A percentile compares a stretch with the other conserved stretches of the same genome.
phyloP scores from a whole-genome alignment of 2,888 invertebrate genomes.

The Theretra japonica region DNA sequence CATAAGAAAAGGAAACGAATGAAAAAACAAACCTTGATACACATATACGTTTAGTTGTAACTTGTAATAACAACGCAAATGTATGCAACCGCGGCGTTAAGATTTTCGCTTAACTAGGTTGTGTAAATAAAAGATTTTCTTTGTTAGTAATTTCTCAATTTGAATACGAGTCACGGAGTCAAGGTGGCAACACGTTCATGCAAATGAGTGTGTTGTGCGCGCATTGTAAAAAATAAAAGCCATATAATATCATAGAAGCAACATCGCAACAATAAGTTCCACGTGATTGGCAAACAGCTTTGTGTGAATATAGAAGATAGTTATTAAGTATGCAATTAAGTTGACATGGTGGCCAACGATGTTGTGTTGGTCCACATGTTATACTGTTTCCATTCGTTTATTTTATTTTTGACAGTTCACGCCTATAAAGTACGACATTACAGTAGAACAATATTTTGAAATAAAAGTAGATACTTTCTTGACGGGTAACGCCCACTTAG shows the following conservation, averaged over 20 bases:
- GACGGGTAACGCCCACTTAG: no score
- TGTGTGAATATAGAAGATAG: no score
- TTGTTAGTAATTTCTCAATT: slow-evolving; percentile 27
- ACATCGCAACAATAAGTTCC: not conserved
- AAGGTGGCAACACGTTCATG: slow-evolving; percentile 8
- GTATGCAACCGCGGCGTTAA: not conserved
- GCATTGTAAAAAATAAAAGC: not conserved
- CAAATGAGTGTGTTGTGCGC: not conserved
- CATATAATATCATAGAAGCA: not conserved
- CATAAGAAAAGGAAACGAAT: no score
- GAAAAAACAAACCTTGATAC: no score
- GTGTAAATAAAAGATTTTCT: slow-evolving; percentile 9
- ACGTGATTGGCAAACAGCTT: not conserved
- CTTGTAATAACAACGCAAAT: not conserved
- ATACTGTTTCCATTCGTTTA: no score
- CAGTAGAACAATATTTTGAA: no score
- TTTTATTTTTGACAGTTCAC: no score
- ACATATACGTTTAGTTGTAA: not conserved
- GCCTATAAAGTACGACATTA: no score
- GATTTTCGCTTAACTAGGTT: slow-evolving; percentile 1
- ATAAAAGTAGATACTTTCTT: no score
- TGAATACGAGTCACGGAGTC: slow-evolving; percentile 16
- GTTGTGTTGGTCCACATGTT: no score
- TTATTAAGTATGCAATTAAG: not conserved
- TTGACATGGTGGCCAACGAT: no score